phyloP scores from a whole-genome alignment of 1,140 invertebrate genomes.

The Brachionus calyciflorus region DNA sequence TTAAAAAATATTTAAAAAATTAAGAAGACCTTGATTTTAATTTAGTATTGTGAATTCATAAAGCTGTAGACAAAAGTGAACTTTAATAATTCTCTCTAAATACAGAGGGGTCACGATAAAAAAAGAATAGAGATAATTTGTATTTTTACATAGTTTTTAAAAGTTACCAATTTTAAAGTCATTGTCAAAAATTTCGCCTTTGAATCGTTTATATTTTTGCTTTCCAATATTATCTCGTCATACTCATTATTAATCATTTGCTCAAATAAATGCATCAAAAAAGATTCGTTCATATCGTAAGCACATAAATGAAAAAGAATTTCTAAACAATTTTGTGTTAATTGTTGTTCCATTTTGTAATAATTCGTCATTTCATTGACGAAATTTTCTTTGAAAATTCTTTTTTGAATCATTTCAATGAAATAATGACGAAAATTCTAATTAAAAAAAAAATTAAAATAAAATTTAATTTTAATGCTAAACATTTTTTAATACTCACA shows the following conservation, averaged over 20 bases:
- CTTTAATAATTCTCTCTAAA: no score
- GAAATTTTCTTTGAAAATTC: background rate
- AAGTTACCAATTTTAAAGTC: no score
- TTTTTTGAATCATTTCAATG: slow-evolving; percentile 9
- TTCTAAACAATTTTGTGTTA: background rate
- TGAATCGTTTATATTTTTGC: background rate
- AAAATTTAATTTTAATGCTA: background rate
- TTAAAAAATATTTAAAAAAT: no score
- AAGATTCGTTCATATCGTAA: background rate
- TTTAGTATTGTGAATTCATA: no score
- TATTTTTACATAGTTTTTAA: no score
- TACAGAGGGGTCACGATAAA: no score
- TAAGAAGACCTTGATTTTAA: no score
- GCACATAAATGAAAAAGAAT: slow-evolving; percentile 5
- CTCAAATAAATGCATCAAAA: slow-evolving; percentile 4
- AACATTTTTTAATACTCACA: background rate
- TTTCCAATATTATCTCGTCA: background rate
- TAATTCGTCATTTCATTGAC: background rate
- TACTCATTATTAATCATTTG: background rate
- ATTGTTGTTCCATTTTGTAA: background rate
- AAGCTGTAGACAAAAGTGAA: no score
- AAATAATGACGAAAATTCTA: background rate
- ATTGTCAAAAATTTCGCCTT: background rate
- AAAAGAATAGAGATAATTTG: background rate
- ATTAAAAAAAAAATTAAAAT: background rate